Evolutionary conservation across 2,888 invertebrate genomes (phyloP), one percentile per base, ranked within the genome.

Genomic region (Drosophila paramelanica): DNA sequence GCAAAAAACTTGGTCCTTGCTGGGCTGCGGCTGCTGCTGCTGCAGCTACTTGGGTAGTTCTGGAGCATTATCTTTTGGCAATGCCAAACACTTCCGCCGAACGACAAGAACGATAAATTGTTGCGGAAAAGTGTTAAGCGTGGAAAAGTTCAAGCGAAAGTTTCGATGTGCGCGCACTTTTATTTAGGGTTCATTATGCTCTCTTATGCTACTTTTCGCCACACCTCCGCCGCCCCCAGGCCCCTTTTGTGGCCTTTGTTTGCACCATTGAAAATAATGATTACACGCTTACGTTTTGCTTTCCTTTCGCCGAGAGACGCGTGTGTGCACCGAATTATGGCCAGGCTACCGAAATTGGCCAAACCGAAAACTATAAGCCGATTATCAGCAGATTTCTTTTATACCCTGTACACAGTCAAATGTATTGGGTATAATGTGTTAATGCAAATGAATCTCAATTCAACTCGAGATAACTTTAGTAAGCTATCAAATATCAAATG

Each of bases 71-170:
- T 75, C 73, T 79, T 79, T 79, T 71, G 81, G 79, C 83, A 79
- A 82, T 74, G 82, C 80, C 87, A 86, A 81, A 82, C 87, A 82
- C 83, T 82, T 86, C 82, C 82, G 82, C 38, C 73, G 52, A 68
- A 56, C 81, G 81, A 83, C 84, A 79, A 83, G 71, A 67, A 76
- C 83, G 83, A 82, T 86, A 82, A 82, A 82, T 86, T 86, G 80
- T 86, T 87, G 87, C 82, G 83, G 77, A 77, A 81, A 82, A 82
- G 87, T 82, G 82, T 82, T 86, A 82, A 82, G 87, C 87, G 85
- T 66, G 79, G 65, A 81, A 84, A 84, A 80, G 79, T 84, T 80
- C 77, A 80, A 20, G 77, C 61, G 75, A 82, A 81, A 81, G 79
- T 78, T 81, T 81, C 80, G 67, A 67, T 67, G 73, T 76, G 77